These are phyloP conservation scores for Noturus placidus DNA, from an alignment of 2,113 vertebrate species.

Conservation along the genomic window DNA sequence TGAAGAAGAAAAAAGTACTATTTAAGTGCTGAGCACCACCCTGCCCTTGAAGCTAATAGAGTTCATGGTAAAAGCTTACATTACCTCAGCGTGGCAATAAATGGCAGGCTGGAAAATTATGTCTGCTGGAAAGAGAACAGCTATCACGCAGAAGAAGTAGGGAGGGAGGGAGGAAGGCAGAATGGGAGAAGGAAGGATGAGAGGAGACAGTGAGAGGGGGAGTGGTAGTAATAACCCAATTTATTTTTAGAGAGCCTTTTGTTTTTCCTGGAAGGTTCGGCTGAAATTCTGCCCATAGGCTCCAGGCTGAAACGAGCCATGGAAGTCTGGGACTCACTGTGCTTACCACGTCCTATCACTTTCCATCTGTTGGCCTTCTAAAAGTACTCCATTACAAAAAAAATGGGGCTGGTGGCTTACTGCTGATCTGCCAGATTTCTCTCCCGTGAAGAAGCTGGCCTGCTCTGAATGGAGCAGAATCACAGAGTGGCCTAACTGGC, in stretches of 20 bases:
- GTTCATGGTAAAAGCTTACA: constrained; percentile 22
- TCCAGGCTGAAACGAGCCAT: constrained; percentile 42
- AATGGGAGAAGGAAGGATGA: constrained; percentile 25
- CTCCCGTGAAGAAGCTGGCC: constrained; percentile 43
- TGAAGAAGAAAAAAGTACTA: neutral
- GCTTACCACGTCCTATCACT: constrained; percentile 44
- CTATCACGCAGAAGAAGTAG: neutral
- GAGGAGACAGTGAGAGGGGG: constrained; percentile 34
- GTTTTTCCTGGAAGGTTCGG: constrained; percentile 54
- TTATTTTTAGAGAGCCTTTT: constrained; percentile 59
- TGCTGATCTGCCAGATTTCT: constrained; percentile 45
- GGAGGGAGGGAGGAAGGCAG: constrained; percentile 33
- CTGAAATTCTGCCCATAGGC: constrained; percentile 50
- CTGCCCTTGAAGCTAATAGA: constrained; percentile 33
- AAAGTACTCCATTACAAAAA: constrained; percentile 49
- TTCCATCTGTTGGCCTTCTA: constrained; percentile 45
- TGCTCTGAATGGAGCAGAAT: constrained; percentile 37
- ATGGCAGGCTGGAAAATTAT: constrained; percentile 34
- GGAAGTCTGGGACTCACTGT: constrained; percentile 52
- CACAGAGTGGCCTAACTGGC: constrained; percentile 45
- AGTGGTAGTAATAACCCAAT: constrained; percentile 50
- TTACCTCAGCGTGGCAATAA: constrained; percentile 38
- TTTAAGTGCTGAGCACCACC: neutral
- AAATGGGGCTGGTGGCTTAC: constrained; percentile 34
- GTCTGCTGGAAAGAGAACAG: constrained; percentile 40